Evolutionary conservation across 64 coral and sea anemone species (phyloP).

Genomic region (Stichodactyla helianthus): DNA sequence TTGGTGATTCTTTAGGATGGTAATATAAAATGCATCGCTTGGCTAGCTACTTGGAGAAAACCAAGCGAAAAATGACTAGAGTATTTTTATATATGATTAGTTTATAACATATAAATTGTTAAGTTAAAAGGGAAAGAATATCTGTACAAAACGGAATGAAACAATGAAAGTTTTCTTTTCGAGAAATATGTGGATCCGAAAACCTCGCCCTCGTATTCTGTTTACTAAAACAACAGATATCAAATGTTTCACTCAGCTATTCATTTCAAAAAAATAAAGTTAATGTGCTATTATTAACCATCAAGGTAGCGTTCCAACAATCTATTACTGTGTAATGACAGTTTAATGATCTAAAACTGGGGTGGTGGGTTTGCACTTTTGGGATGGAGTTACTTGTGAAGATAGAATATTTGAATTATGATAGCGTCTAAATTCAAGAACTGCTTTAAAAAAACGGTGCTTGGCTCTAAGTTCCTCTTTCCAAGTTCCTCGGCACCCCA

Average conservation of each 20-base stretch:
- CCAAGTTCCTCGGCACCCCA: neutral
- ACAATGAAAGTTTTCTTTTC: neutral
- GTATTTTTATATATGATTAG: too few species aligned
- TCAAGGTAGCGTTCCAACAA: neutral
- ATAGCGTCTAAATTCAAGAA: neutral
- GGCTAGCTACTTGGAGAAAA: too few species aligned
- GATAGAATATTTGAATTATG: neutral
- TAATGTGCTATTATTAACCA: neutral
- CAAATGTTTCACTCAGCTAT: neutral
- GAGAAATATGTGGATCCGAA: neutral
- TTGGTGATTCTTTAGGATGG: too few species aligned
- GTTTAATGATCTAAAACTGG: neutral
- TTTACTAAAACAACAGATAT: conserved; percentile 2
- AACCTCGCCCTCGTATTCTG: neutral
- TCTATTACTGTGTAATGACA: neutral
- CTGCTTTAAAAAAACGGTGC: too few species aligned
- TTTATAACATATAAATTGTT: too few species aligned
- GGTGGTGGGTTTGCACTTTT: neutral
- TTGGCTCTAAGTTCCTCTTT: neutral
- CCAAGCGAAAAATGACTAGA: too few species aligned
- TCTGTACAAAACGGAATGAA: neutral
- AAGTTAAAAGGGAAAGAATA: neutral
- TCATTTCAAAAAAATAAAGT: neutral
- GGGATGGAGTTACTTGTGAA: neutral
- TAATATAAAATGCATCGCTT: too few species aligned